Percentiles rank a stretch among this genome's conserved stretches.
Evolutionary conservation across 2,888 invertebrate species (phyloP).

Genomic region (Rhodophaea formosa): DNA sequence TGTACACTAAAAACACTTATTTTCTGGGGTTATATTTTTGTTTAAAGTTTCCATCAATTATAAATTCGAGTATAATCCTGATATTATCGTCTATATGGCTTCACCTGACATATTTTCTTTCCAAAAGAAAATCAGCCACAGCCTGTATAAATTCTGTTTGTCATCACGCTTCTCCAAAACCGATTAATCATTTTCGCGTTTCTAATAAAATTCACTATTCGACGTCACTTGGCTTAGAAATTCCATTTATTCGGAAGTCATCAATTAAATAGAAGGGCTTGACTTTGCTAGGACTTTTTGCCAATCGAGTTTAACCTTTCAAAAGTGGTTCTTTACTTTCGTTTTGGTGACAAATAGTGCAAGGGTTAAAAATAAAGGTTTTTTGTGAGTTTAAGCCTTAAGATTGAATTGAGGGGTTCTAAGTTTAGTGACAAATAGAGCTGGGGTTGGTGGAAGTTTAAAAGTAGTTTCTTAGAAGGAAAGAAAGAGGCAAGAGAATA

Average conservation of each 20-base stretch:
- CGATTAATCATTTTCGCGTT: slow-evolving; percentile 46
- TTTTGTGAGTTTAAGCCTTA: too few relatives aligned
- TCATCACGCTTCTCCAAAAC: slow-evolving; percentile 35
- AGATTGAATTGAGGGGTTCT: too few relatives aligned
- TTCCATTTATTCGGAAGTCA: slow-evolving; percentile 53
- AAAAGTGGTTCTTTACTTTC: too few relatives aligned
- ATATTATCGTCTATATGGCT: not conserved
- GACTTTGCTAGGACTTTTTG: slow-evolving; percentile 34
- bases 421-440: slow-evolving; percentile 14
- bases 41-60: too few relatives aligned
- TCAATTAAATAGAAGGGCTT: slow-evolving; percentile 52
- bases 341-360: slow-evolving; percentile 13
- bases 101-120: not conserved
- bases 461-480: too few relatives aligned
- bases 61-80: too few relatives aligned
- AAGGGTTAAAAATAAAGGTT: too few relatives aligned
- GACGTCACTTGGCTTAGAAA: slow-evolving; percentile 36
- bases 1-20: too few relatives aligned
- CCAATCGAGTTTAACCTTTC: slow-evolving; percentile 29
- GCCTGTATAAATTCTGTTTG: slow-evolving; percentile 34
- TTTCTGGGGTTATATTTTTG: too few relatives aligned
- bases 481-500: too few relatives aligned
- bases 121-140: slow-evolving; percentile 2
- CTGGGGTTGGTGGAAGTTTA: too few relatives aligned
- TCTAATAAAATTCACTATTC: slow-evolving; percentile 43